Evolutionary conservation across 1,140 invertebrate genomes (phyloP), one percentile per base, ranked within the genome.

Genomic region (Halotydeus destructor): DNA sequence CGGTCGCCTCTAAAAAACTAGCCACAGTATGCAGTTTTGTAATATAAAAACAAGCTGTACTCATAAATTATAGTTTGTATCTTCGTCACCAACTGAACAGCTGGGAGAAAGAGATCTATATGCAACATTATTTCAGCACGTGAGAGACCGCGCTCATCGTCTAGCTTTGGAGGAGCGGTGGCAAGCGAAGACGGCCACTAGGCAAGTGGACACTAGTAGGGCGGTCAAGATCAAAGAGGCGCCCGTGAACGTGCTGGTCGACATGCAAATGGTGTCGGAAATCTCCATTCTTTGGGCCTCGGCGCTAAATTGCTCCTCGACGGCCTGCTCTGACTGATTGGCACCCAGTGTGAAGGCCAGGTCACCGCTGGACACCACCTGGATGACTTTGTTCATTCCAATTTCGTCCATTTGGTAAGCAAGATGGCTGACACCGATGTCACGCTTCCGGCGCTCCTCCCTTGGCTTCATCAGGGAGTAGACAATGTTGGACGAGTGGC

Each of bases 221-320:
- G 69, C 72, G 23, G 86, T 62, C 3, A 88, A 65, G 11, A 85
- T 67, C 25, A 83, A 69, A 6, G 88, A 63, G 6, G 79, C 80
- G 5, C 79, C 74, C 26, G 80, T 75, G 56, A 88, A 86, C 1
- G 80, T 78, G 11, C 79, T 76, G 2, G 80, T 83, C 1, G 82
- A 86, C 78, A 89, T 85, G 57, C 83, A 89, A 41, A 89, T 82
- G 47, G 80, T 63, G 12, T 71, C 70, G n/a, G 38, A 42, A 8
- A 31, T 36, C 41, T 72, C 68, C 49, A 63, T 62, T 44, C 45
- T 8, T 78, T 49, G 69, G 43, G 37, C 4, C 62, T 56, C 26
- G 66, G 62, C 5, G 54, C 65, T 21, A 21, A 25, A 9, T 26
- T 30, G 27, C 8, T 9, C 27, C 14, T 9, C 27, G 8, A 9